Base-by-base conservation (phyloP, 2,888 invertebrate genomes). In the Acanthosepion pharaonis region DNA sequence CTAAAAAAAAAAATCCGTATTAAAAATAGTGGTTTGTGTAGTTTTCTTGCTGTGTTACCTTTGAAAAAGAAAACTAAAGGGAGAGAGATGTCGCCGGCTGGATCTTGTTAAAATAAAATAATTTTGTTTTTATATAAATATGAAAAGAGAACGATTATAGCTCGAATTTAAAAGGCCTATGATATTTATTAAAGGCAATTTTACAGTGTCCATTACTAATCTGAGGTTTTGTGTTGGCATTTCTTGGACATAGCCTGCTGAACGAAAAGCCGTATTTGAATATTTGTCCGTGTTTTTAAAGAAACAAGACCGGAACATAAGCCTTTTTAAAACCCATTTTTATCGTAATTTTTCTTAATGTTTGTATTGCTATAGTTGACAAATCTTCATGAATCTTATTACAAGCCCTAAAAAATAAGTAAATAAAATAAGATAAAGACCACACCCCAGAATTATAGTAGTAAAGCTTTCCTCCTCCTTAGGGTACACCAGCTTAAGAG, bases 391-490 rank as follows among this genome's bases (percentile, higher is more conserved):
- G 59, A 59, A 23, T 59, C 59, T 78, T 78, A 15, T 78, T 78
- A n/a, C n/a, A 78, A 78, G 33, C 78, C n/a, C 33, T n/a, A 11
- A 33, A 15, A 28, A 8, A 8, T n/a, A n/a, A 33, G n/a, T 6
- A 55, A 55, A 55, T 11, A 28, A 42, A 42, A 42, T 42, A 42
- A 42, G 3, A 42, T 42, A n/a, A n/a, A n/a, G 78, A 78, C 78
- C 78, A 78, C 78, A 78, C 78, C 78, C 78, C 78, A 78, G n/a
- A 78, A 78, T 78, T 78, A 78, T 78, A 78, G 78, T 78, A 78
- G 78, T 78, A 78, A 78, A 78, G n/a, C 78, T n/a, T 78, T 78
- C 78, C 78, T 78, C 78, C 78, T 78, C 78, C 78, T 78, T 78
- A 78, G 78, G 78, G 78, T 78, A 78, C 78, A 78, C 78, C n/a